These are phyloP conservation scores for Anniella stebbinsi DNA, from an alignment of 2,797 vertebrate species.

Conservation along the genomic window DNA sequence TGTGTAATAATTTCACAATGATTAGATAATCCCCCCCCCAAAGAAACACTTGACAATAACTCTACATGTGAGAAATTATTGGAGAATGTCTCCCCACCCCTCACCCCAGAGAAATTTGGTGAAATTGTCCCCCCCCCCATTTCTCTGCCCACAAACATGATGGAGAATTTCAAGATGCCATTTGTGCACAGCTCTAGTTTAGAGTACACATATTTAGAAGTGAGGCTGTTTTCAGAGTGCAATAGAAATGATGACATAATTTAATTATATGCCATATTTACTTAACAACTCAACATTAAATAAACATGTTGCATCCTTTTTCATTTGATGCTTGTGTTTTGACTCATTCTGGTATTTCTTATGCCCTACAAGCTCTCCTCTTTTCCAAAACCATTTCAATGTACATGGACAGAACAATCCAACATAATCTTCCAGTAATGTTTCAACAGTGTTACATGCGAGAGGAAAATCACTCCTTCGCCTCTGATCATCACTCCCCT, in stretches of 20 bases:
- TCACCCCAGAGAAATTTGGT: no score
- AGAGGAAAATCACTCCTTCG: background rate
- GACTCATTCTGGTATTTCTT: background rate
- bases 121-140: no score
- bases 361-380: background rate
- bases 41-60: no score
- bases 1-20: no score
- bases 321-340: background rate
- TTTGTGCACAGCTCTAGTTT: background rate
- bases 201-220: background rate
- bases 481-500: conserved; percentile 17
- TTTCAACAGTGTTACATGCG: conserved; percentile 10
- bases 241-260: background rate
- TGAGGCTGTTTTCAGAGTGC: background rate
- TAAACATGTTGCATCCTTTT: background rate
- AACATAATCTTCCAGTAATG: background rate
- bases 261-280: conserved; percentile 1
- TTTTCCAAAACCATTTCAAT: background rate
- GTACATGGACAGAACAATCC: background rate
- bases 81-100: no score
- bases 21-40: no score
- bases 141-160: no score
- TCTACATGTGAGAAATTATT: no score
- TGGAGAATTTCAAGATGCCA: no score
- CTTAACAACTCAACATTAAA: background rate